These are phyloP conservation scores for Maconellicoccus hirsutus DNA, from an alignment of 1,140 invertebrate genomes.

Conservation along the genomic window DNA sequence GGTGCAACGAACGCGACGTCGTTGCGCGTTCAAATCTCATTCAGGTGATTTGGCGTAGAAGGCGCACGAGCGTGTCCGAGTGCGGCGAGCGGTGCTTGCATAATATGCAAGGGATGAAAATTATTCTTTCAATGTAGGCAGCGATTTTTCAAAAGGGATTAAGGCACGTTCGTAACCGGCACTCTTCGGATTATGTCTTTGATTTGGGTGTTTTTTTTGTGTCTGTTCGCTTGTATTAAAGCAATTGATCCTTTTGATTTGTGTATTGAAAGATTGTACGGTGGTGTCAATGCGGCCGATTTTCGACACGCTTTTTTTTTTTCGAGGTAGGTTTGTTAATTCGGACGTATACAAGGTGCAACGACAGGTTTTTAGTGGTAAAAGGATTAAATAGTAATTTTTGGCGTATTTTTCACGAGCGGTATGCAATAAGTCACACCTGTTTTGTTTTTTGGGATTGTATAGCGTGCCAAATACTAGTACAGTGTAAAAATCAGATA, in stretches of 20 bases:
- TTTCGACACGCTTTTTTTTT: not conserved
- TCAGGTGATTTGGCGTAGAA: constrained; percentile 16
- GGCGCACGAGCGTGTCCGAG: constrained; percentile 18
- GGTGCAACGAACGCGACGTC: not conserved
- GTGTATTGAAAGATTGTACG: not conserved
- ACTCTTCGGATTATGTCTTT: not conserved
- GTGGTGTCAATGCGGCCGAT: not conserved
- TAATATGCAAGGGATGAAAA: constrained; percentile 17
- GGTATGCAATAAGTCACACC: too few relatives aligned
- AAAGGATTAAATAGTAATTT: too few relatives aligned
- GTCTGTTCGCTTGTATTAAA: not conserved
- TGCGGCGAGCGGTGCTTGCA: not conserved
- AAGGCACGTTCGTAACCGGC: constrained; percentile 13
- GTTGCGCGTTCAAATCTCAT: constrained; percentile 12
- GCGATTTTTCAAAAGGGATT: constrained; percentile 6
- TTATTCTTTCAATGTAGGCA: constrained; percentile 14
- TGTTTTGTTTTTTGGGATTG: too few relatives aligned
- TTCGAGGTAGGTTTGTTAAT: too few relatives aligned
- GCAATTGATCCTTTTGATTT: not conserved
- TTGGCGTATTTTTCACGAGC: too few relatives aligned
- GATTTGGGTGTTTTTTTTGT: not conserved
- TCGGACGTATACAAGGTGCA: too few relatives aligned
- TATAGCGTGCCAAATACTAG: too few relatives aligned
- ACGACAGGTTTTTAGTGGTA: too few relatives aligned
- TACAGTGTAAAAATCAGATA: too few relatives aligned